phyloP scores from a whole-genome alignment of 1,140 invertebrate genomes.

The Telenomus remus region DNA sequence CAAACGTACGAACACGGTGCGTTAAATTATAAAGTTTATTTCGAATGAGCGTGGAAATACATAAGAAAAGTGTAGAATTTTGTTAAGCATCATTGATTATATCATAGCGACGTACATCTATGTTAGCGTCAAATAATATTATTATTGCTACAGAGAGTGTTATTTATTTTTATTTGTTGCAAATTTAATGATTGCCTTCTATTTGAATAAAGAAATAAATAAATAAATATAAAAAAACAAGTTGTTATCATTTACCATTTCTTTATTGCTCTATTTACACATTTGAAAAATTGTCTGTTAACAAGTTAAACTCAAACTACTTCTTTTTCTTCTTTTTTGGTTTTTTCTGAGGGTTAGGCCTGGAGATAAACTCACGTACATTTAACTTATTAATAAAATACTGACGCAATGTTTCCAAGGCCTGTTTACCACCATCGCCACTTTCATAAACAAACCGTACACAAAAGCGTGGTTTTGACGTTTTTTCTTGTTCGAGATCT shows the following conservation, averaged over 20 bases:
- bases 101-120: slow-evolving; percentile 71
- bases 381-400: slow-evolving; percentile 46
- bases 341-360: slow-evolving; percentile 16
- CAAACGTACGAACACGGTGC: slow-evolving; percentile 34
- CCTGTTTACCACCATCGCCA: slow-evolving; percentile 46
- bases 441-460: slow-evolving; percentile 29
- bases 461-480: slow-evolving; percentile 2
- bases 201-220: slow-evolving; percentile 75
- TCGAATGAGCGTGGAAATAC: slow-evolving; percentile 61
- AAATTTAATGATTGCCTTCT: slow-evolving; percentile 77
- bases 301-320: no score
- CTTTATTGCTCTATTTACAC: neutral
- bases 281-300: no score
- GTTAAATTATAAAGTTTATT: slow-evolving; percentile 62
- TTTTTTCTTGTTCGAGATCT: slow-evolving; percentile 3
- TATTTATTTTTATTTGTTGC: slow-evolving; percentile 78
- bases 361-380: slow-evolving; percentile 17
- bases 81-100: slow-evolving; percentile 71
- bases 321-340: slow-evolving; percentile 8
- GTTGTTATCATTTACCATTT: neutral
- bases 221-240: slow-evolving; percentile 59
- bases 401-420: slow-evolving; percentile 39
- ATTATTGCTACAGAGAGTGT: slow-evolving; percentile 75
- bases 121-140: slow-evolving; percentile 71
- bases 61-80: slow-evolving; percentile 58